A percentile compares a stretch with the other conserved stretches of the same genome.
phyloP scores from a whole-genome alignment of 2,113 vertebrate species.

The Vulpes vulpes region DNA sequence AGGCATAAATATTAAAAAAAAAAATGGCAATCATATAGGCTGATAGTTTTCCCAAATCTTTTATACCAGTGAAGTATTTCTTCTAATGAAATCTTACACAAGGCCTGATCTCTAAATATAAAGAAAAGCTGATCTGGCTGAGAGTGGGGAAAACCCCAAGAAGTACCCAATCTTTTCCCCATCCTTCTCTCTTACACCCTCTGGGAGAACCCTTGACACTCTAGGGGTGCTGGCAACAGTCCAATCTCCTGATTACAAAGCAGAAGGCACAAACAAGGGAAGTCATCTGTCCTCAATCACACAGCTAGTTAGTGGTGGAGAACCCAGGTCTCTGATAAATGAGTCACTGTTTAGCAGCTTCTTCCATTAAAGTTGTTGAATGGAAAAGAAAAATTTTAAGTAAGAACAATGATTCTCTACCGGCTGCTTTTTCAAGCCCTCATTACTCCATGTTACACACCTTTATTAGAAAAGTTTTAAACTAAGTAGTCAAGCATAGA shows the following conservation, averaged over 20 bases:
- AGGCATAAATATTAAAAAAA: neutral
- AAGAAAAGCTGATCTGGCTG: neutral
- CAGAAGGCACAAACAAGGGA: neutral
- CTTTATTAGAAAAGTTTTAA: conserved; percentile 53
- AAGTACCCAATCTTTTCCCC: neutral
- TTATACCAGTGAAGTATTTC: neutral
- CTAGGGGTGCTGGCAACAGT: neutral
- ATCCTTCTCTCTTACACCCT: neutral
- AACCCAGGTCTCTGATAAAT: neutral
- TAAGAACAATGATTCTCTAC: neutral
- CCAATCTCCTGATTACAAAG: neutral
- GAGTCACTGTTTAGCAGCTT: neutral
- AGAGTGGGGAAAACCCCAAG: neutral
- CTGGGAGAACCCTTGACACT: neutral
- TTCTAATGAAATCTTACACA: conserved; percentile 24
- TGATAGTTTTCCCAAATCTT: neutral
- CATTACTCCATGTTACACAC: neutral
- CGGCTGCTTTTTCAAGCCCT: neutral
- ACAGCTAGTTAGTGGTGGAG: neutral
- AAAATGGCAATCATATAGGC: neutral
- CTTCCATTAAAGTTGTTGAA: conserved; percentile 3
- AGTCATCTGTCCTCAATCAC: neutral
- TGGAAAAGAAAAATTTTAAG: neutral
- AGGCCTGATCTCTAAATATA: neutral
- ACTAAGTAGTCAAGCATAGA: neutral